These are phyloP conservation scores for Ormyrus pomaceus DNA, from an alignment of 2,888 invertebrate genomes.

Conservation along the genomic window DNA sequence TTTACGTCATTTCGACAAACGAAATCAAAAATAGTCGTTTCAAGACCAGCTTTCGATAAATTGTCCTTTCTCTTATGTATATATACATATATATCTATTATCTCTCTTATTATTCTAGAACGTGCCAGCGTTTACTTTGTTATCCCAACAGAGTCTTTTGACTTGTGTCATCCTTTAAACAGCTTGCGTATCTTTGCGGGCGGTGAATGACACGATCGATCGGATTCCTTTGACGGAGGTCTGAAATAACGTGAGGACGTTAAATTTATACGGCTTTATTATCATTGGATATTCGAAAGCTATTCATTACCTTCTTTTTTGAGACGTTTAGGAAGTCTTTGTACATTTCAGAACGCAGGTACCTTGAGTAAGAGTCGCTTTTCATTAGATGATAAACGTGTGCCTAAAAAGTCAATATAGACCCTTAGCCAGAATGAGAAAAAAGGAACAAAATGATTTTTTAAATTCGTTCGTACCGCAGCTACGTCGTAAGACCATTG, in stretches of 20 bases:
- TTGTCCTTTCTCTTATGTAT: neutral
- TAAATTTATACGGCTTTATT: constrained; percentile 34
- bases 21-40: constrained; percentile 31
- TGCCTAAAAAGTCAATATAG: constrained; percentile 79
- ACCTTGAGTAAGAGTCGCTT: constrained; percentile 98
- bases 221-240: constrained; percentile 91
- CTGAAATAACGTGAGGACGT: constrained; percentile 76
- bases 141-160: neutral
- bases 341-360: constrained; percentile 98
- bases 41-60: neutral
- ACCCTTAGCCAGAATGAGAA: neutral
- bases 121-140: neutral
- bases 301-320: constrained; percentile 90
- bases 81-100: neutral
- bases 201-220: constrained; percentile 89
- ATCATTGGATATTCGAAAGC: constrained; percentile 42
- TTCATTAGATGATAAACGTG: constrained; percentile 99
- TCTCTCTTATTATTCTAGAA: neutral
- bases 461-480: constrained; percentile 82
- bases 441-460: neutral
- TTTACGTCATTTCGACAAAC: constrained; percentile 2
- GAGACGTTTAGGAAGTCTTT: constrained; percentile 97
- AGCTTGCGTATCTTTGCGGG: constrained; percentile 81
- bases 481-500: constrained; percentile 98
- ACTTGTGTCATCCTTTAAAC: constrained; percentile 63